Base-by-base conservation (phyloP, 1,140 invertebrate species). In the Danaus melanippus region DNA sequence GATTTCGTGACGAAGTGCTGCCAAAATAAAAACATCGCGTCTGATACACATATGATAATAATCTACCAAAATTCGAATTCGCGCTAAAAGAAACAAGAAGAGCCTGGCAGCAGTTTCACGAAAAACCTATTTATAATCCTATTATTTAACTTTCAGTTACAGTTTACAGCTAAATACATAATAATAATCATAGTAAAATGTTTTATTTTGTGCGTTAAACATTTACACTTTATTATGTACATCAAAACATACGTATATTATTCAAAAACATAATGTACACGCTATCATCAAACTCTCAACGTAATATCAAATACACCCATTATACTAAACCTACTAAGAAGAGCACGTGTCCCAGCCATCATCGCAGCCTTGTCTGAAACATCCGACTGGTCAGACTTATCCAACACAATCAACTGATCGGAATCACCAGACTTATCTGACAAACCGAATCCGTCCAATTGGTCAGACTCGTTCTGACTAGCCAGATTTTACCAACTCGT, bases 211-310 rank as follows among this genome's bases (percentile, higher is more conserved):
- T 86, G 83, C 83, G 83, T 86, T 86, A 82, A 83, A 86, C 83
- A 86, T 83, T 83, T 86, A 86, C 76, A 83, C 79, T 70, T 84
- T 86, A 86, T 83, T 84, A 86, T 84, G 76, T 86, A 86, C 84
- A 86, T 74, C 79, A 84, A 86, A 82, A 79, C 76, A 82, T 84
- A 86, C 79, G 71, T 84, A 80, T 79, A 81, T 81, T 76, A 81
- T 79, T 83, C 66, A 75, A 80, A 82, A 84, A 82, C 74, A 76
- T 76, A 84, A 82, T 78, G 61, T 75, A 76, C 75, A 84, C 72
- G 68, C 83, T 85, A 85, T 81, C 75, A 80, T 66, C 71, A 75
- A 82, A 82, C 69, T 52, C 71, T 69, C 69, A 83, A 80, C 70
- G 42, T 69, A 86, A 83, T 66, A 73, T 72, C 60, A 74, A 78